phyloP scores from a whole-genome alignment of 2,113 vertebrate genomes.

The Phalacrocorax pelagicus region DNA sequence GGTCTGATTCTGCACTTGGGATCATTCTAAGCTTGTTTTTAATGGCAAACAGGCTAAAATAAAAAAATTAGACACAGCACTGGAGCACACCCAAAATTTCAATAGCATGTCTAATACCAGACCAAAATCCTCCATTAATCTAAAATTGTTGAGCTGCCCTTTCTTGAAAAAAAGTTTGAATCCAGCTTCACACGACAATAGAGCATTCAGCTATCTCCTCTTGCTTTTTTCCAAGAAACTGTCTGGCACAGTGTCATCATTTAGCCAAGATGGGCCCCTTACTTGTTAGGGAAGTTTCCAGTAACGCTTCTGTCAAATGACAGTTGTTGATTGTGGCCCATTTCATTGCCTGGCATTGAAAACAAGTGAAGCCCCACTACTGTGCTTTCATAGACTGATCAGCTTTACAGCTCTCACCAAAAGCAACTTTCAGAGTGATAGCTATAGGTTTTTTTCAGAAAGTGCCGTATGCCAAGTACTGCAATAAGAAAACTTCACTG shows the following conservation, averaged over 20 bases:
- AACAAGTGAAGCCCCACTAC: not conserved
- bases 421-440: not conserved
- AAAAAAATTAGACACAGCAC: not conserved
- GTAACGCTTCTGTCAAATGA: not conserved
- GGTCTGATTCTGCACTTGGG: not conserved
- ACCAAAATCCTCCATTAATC: not conserved
- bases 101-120: not conserved
- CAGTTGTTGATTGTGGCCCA: not conserved
- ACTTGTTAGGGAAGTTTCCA: slow-evolving; percentile 24
- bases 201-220: not conserved
- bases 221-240: slow-evolving; percentile 12
- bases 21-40: not conserved
- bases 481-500: not conserved
- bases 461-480: not conserved
- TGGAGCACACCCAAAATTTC: not conserved
- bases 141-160: not conserved
- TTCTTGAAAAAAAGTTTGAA: not conserved
- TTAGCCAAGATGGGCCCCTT: not conserved
- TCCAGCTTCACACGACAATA: not conserved
- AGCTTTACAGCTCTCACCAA: not conserved
- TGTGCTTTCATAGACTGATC: not conserved
- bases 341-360: not conserved
- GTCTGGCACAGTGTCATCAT: not conserved
- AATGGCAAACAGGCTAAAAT: not conserved
- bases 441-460: not conserved